Percentiles rank a stretch among this genome's conserved stretches.
Evolutionary conservation across 2,113 vertebrate species (phyloP).

Genomic region (Heloderma charlesbogerti): DNA sequence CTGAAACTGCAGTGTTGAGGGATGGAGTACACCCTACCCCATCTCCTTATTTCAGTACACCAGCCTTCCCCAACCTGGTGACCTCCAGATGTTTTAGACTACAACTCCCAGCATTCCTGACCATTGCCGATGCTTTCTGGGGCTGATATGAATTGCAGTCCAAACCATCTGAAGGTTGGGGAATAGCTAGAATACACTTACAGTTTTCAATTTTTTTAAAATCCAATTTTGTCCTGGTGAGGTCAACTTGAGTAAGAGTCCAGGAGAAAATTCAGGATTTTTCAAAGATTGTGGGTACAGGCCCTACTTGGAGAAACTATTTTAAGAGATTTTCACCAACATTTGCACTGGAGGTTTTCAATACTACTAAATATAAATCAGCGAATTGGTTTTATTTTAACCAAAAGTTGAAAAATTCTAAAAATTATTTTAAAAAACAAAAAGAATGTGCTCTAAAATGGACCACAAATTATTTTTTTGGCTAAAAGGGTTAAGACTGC

Average conservation of each 20-base stretch:
- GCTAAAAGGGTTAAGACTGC: not conserved
- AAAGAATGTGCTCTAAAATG: not conserved
- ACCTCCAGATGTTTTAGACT: no score
- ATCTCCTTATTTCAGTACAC: not conserved
- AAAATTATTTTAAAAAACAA: not conserved
- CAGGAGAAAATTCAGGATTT: not conserved
- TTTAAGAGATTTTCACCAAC: not conserved
- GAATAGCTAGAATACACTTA: not conserved
- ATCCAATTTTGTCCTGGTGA: not conserved
- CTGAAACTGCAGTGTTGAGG: not conserved
- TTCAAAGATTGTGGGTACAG: no score
- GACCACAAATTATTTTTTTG: not conserved
- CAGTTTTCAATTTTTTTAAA: not conserved
- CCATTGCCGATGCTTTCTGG: not conserved
- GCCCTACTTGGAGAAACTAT: not conserved
- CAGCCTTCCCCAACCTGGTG: no score
- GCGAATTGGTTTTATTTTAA: not conserved
- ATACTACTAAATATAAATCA: not conserved
- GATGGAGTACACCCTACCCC: not conserved
- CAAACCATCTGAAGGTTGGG: no score
- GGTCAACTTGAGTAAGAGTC: not conserved
- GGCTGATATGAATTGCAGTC: not conserved
- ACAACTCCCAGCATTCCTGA: no score
- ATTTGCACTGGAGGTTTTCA: not conserved
- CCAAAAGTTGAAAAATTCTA: not conserved